Base-by-base conservation (phyloP, 1,140 invertebrate genomes). In the Pentalonia nigronervosa region DNA sequence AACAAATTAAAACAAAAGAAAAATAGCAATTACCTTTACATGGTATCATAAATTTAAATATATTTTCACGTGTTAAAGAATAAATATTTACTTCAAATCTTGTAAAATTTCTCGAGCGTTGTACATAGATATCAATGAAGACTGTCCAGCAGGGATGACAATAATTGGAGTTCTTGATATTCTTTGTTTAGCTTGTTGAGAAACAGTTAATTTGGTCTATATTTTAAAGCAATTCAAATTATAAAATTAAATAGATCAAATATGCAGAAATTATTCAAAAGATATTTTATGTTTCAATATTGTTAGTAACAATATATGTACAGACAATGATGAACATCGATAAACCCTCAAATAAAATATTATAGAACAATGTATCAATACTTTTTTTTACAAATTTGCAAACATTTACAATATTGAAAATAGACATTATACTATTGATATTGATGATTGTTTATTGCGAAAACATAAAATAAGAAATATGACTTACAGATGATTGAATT, bases 81-180 rank as follows among this genome's bases (percentile, higher is more conserved):
- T 60, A 48, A 67, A 81, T 94, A 95, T 95, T 95, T 95, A 98
- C 96, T 97, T 98, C 90, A 98, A 96, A 95, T 99, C 99, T 95
- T 99, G 99, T 53, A 99, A 95, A 94, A 99, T 97, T 94, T 99
- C 99, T 95, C 99, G 99, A 11, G 98, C 97, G 96, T 99, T 99
- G 95, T 98, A 98, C 99, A 99, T 99, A 11, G 98, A 98, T 88
- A 99, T 99, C 60, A 99, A 96, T 6, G 99, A 99, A 20, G 98
- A 98, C 83, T 98, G 97, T 47, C 98, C 98, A 92, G 98, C 98
- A 7, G 99, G 99, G 95, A 99, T 99, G 94, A 99, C 99, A 94
- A 99, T 99, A 94, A 99, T 99, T 6, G 99, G 99, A 0, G 99
- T 99, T 89, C 98, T 96, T 9, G 99, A 99, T 0, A 98, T 97